Evolutionary conservation across 2,797 vertebrate genomes (phyloP).

Genomic region (Dendrocincla fuliginosa): DNA sequence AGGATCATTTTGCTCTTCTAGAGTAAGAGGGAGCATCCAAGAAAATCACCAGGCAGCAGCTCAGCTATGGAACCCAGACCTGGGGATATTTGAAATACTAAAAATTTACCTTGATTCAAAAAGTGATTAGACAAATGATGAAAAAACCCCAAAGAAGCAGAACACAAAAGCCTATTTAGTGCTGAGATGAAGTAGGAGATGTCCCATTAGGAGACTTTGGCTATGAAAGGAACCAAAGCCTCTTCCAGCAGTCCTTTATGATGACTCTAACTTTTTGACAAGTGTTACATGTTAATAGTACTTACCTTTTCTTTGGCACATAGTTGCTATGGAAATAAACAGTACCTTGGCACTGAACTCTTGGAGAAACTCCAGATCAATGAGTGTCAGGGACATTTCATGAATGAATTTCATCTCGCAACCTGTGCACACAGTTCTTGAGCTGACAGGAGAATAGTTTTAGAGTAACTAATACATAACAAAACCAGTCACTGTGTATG

Average conservation of each 20-base stretch:
- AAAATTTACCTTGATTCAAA: neutral
- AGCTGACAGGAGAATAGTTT: neutral
- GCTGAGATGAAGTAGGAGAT: neutral
- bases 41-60: neutral
- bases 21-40: neutral
- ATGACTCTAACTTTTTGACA: neutral
- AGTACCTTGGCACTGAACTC: neutral
- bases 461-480: neutral
- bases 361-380: neutral
- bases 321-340: neutral
- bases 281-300: neutral
- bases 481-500: neutral
- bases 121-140: neutral
- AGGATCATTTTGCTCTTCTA: neutral
- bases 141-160: accelerated
- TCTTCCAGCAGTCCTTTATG: neutral
- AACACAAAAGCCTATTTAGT: neutral
- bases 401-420: neutral
- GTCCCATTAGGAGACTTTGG: neutral
- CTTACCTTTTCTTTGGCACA: neutral
- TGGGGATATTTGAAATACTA: neutral
- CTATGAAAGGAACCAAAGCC: neutral
- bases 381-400: neutral
- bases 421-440: neutral
- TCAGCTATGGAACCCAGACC: neutral